phyloP scores from a whole-genome alignment of 1,140 invertebrate genomes.

The Rhysida immarginata region DNA sequence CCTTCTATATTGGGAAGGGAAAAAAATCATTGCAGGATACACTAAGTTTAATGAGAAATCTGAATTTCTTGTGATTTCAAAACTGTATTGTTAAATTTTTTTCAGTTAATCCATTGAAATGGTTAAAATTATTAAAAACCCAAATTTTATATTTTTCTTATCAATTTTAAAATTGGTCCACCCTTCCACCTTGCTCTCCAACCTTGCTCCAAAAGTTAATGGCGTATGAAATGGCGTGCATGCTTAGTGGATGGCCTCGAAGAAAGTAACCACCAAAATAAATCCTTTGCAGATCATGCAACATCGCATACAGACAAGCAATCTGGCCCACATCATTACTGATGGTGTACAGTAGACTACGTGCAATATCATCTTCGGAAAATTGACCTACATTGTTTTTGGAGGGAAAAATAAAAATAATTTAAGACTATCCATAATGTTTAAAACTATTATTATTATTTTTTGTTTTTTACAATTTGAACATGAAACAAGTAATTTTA shows the following conservation, averaged over 20 bases:
- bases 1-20: no score
- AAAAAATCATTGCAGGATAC: no score
- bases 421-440: no score
- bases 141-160: no score
- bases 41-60: no score
- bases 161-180: background rate
- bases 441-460: no score
- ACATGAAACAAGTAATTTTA: background rate
- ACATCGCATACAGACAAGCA: constrained; percentile 50
- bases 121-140: no score
- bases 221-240: constrained; percentile 55
- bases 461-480: no score
- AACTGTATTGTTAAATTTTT: no score
- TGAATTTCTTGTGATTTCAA: no score
- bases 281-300: constrained; percentile 45
- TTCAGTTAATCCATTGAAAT: no score
- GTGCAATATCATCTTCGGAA: constrained; percentile 46
- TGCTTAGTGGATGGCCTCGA: constrained; percentile 54
- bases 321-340: constrained; percentile 66
- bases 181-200: background rate
- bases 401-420: constrained; percentile 4
- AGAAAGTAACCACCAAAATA: constrained; percentile 66
- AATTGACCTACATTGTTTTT: constrained; percentile 24
- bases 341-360: constrained; percentile 52
- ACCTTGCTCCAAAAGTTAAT: constrained; percentile 60